Evolutionary conservation across 2,797 vertebrate species (phyloP), one percentile per base, ranked within the genome.

Genomic region (Chaetodon trifasciatus): DNA sequence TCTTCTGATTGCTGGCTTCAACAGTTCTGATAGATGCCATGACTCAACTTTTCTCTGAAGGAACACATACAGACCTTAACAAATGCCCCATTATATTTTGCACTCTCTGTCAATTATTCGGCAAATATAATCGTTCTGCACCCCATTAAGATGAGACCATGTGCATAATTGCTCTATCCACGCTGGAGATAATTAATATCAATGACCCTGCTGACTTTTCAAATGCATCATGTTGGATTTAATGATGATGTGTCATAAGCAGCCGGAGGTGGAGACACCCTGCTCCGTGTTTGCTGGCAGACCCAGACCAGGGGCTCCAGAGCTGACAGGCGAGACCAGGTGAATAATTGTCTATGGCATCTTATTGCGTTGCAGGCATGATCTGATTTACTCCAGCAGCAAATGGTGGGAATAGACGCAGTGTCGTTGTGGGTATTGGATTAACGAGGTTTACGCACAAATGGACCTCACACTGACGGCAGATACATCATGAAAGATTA

Each of bases 341-440:
- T 92, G 92, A 93, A 81, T 91, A 92, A 94, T 92, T 87, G 89
- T 92, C 84, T 55, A 49, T 91, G 89, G 90, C 90, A 88, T 92
- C 90, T 92, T 93, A 90, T 92, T 93, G 91, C 89, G 84, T 88
- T 82, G 77, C 82, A 82, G 88, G 76, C 85, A 76, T 92, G 90
- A 89, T 90, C 84, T 91, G 91, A 94, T 93, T 92, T 89, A 92
- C 81, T 88, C 42, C 81, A 49, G 85, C 78, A 86, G 89, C 85
- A 90, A 92, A 92, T 88, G 83, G 88, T 91, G 84, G 86, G 86
- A 91, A 88, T 76, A 85, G 62, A 89, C 88, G 87, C 42, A 44
- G 77, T 87, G 80, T 86, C 74, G 21, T 76, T 79, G 76, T 74
- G 88, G 84, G 86, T 79, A 84, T 85, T 91, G 87, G 90, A 94